Conservation (phyloP, 30 jellyfish, hydroid and myxozoan genomes). For the Hydractinia symbiolongicarpus region DNA sequence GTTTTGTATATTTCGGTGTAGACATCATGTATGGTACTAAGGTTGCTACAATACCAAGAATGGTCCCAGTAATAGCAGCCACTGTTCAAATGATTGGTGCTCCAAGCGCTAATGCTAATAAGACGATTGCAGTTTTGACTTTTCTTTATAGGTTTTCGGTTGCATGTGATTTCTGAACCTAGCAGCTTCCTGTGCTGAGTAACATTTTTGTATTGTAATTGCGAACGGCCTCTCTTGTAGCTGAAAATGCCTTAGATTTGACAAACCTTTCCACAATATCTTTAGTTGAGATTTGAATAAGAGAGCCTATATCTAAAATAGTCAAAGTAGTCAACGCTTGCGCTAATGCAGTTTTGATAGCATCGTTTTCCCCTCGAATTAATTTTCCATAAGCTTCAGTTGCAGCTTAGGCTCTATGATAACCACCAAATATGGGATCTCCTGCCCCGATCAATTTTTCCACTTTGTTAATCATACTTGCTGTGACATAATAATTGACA, state of each 20-base stretch:
- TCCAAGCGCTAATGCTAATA: not conserved
- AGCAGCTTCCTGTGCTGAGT: not conserved
- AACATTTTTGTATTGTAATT: not conserved
- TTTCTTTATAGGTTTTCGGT: no score
- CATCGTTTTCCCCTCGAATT: constrained; percentile 2
- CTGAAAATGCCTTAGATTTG: no score
- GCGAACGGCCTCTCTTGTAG: no score
- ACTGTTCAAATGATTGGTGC: constrained; percentile 9
- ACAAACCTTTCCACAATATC: not conserved
- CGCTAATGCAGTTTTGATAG: constrained; percentile 8
- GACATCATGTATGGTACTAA: not conserved
- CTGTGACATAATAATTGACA: no score
- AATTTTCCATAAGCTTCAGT: no score
- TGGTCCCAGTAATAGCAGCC: constrained; percentile 16
- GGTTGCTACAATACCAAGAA: constrained; percentile 35
- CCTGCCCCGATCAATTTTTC: no score
- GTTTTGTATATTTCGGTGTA: no score
- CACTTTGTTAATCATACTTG: no score
- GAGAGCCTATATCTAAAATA: constrained; percentile 30
- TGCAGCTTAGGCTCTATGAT: no score
- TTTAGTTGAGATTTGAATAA: not conserved
- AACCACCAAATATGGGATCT: no score
- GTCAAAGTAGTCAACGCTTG: constrained; percentile 36
- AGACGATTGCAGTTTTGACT: not conserved
- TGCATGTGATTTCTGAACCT: no score